Conservation (phyloP, 2,888 invertebrate species). For the Hydrotaea cyrtoneurina region DNA sequence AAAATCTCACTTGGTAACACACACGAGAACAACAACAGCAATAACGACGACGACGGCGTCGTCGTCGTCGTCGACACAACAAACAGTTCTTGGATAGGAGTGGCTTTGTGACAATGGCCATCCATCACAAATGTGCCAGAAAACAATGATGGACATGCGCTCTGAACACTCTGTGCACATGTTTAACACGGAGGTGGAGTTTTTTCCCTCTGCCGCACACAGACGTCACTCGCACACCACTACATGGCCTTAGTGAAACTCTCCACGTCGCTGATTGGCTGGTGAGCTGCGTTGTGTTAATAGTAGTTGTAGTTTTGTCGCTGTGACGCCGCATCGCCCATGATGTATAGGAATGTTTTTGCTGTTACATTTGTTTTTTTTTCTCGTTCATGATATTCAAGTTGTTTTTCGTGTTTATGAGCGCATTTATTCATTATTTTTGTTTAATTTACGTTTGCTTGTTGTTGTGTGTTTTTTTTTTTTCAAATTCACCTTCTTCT, state of each 20-base stretch:
- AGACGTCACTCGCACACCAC: slow-evolving; percentile 46
- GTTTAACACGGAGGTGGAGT: slow-evolving; percentile 74
- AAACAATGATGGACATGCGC: slow-evolving; percentile 74
- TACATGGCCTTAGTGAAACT: slow-evolving; percentile 63
- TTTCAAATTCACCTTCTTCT: slow-evolving; percentile 17
- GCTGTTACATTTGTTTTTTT: slow-evolving; percentile 49
- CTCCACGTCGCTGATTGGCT: slow-evolving; percentile 77
- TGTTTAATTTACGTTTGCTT: slow-evolving; percentile 44
- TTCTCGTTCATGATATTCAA: slow-evolving; percentile 68
- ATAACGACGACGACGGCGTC: neutral
- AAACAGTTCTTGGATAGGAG: slow-evolving; percentile 72
- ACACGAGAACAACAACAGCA: slow-evolving; percentile 51
- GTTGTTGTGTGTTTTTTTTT: slow-evolving; percentile 26
- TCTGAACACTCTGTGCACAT: slow-evolving; percentile 58
- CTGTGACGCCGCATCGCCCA: slow-evolving; percentile 27
- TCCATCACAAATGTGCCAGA: slow-evolving; percentile 72
- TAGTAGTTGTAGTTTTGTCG: slow-evolving; percentile 70
- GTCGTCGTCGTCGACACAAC: no score
- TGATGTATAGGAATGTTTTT: slow-evolving; percentile 62
- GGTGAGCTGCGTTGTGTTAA: neutral
- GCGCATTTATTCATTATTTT: slow-evolving; percentile 43
- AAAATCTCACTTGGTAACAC: slow-evolving; percentile 53
- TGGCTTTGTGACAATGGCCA: slow-evolving; percentile 73
- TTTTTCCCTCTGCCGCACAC: slow-evolving; percentile 63
- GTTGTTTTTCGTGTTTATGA: slow-evolving; percentile 67